Conservation (phyloP, 1,140 invertebrate genomes). For the Brachionus koreanus region DNA sequence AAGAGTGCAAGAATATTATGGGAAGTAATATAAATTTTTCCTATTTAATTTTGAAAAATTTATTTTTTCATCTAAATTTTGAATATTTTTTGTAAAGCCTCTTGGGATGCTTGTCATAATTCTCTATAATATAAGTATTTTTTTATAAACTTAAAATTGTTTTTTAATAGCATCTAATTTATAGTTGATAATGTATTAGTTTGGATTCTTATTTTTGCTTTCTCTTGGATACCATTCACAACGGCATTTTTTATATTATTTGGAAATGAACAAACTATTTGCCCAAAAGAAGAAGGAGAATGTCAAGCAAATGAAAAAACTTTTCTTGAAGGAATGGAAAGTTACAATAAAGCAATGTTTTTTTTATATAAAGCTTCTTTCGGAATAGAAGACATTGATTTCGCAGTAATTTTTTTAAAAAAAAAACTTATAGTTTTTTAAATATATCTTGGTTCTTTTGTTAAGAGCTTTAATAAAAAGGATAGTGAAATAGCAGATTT, state of each 20-base stretch:
- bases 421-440: neutral
- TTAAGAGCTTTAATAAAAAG: too few relatives aligned
- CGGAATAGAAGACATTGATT: neutral
- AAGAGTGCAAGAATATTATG: neutral
- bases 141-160: too few relatives aligned
- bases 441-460: too few relatives aligned
- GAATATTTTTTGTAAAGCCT: neutral
- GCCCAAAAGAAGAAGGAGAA: too few relatives aligned
- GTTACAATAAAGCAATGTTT: neutral
- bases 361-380: neutral
- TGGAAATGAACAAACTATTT: neutral
- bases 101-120: slow-evolving; percentile 15
- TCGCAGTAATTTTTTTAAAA: neutral
- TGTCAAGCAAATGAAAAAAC: neutral
- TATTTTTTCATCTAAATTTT: neutral
- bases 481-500: neutral
- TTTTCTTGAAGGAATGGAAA: neutral
- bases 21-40: too few relatives aligned
- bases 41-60: too few relatives aligned
- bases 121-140: neutral
- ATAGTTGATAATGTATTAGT: too few relatives aligned
- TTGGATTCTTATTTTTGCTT: neutral
- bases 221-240: neutral
- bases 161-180: too few relatives aligned
- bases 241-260: neutral